Evolutionary conservation across 2,797 vertebrate genomes (phyloP).

Genomic region (Crocodylus rhombifer): DNA sequence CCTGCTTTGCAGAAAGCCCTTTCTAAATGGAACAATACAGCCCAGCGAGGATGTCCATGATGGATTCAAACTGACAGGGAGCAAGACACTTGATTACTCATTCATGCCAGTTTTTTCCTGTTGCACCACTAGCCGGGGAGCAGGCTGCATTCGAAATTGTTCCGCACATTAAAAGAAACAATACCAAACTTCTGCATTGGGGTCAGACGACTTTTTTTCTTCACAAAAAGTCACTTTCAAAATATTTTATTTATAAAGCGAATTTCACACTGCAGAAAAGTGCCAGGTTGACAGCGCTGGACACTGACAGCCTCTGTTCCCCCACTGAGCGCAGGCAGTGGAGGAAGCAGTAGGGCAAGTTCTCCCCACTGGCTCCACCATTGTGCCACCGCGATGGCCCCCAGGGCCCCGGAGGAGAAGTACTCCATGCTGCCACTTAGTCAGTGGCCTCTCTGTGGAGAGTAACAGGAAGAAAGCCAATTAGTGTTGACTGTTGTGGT

Average conservation of each 20-base stretch:
- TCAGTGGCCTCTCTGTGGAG: background rate
- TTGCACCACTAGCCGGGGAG: background rate
- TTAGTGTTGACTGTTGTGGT: background rate
- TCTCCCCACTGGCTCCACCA: no score
- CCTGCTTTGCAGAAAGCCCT: background rate
- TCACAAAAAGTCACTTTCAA: background rate
- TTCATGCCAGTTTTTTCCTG: slow-evolving; percentile 21
- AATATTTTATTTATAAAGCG: background rate
- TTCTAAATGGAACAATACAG: background rate
- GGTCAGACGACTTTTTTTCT: background rate
- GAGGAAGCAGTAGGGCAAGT: background rate
- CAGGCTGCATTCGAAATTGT: background rate
- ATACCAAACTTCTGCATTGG: background rate
- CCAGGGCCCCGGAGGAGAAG: background rate
- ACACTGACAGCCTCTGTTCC: no score
- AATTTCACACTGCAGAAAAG: background rate
- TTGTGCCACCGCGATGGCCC: background rate
- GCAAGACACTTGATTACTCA: slow-evolving; percentile 77
- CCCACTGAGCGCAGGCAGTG: no score
- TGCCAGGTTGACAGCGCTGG: background rate
- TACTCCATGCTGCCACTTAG: background rate
- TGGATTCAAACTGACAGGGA: slow-evolving; percentile 78
- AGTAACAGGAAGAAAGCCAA: background rate
- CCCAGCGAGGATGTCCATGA: background rate
- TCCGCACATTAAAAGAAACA: background rate